These are phyloP conservation scores for Pseudorasbora parva DNA, from an alignment of 2,113 vertebrate species.

Conservation along the genomic window DNA sequence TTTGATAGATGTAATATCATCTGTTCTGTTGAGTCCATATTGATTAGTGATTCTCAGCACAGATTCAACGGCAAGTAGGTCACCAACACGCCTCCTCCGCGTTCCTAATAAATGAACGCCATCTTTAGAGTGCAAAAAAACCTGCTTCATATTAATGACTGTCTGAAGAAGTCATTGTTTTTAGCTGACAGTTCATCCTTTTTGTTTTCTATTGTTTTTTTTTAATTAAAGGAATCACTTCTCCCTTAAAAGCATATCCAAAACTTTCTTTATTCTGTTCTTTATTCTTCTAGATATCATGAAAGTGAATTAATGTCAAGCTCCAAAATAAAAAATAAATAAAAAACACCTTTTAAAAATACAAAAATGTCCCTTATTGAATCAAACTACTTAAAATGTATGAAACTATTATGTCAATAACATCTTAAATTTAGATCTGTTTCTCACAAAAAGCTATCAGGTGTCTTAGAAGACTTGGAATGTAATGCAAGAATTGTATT, in stretches of 20 bases:
- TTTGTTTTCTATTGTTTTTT: conserved; percentile 5
- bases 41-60: neutral
- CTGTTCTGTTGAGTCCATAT: conserved; percentile 2
- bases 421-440: too few species aligned
- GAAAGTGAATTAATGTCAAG: neutral
- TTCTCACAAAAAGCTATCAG: neutral
- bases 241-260: neutral
- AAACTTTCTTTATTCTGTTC: neutral
- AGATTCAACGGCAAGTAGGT: conserved; percentile 24
- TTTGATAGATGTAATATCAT: neutral
- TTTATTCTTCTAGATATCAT: neutral
- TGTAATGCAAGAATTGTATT: too few species aligned
- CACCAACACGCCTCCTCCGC: conserved; percentile 22
- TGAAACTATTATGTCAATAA: too few species aligned
- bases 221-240: neutral
- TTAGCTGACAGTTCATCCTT: neutral
- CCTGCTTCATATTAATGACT: neutral
- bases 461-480: neutral
- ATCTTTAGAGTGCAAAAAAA: neutral
- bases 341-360: too few species aligned
- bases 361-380: too few species aligned
- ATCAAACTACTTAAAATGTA: too few species aligned
- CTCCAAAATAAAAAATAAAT: neutral
- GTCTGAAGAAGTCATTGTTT: neutral
- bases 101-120: neutral